These are phyloP conservation scores for Agelas oroides DNA, from an alignment of 37 sponge, comb jelly and placozoan genomes.

Conservation along the genomic window DNA sequence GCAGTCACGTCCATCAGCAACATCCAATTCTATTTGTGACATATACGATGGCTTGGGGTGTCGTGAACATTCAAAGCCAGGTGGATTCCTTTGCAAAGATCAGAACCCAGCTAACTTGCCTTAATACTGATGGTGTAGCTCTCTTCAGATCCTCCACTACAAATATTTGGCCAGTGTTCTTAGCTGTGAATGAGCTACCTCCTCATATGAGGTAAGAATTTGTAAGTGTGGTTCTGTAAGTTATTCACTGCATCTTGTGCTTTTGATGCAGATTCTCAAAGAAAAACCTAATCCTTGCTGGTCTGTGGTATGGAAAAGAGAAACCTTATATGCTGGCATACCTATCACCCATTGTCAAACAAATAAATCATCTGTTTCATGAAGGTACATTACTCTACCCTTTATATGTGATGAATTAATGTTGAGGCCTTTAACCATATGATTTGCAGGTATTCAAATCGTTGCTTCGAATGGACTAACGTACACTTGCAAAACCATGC, in stretches of 20 bases:
- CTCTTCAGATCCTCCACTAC: conserved; percentile 27
- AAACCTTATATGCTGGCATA: conserved; percentile 14
- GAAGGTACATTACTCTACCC: background rate
- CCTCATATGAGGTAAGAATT: conserved; percentile 27
- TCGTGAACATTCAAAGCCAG: background rate
- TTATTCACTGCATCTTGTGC: background rate
- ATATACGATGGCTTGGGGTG: conserved; percentile 12
- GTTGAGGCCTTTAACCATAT: background rate
- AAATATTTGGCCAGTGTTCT: conserved; percentile 43
- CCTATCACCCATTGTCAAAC: conserved; percentile 7
- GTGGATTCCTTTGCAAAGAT: background rate
- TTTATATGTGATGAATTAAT: no score
- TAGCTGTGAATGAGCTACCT: conserved; percentile 43
- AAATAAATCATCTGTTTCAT: background rate
- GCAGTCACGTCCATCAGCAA: background rate
- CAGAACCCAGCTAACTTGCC: conserved; percentile 15
- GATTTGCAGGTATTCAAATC: background rate
- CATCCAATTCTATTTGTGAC: background rate
- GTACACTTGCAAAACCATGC: background rate
- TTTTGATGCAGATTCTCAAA: conserved; percentile 11
- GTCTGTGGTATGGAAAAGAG: conserved; percentile 13
- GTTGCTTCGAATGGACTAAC: background rate
- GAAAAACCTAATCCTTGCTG: conserved; percentile 21
- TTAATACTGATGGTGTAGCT: conserved; percentile 48
- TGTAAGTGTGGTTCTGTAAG: background rate